Conservation (phyloP, 2,113 vertebrate species). For the Hemichromis elongatus region DNA sequence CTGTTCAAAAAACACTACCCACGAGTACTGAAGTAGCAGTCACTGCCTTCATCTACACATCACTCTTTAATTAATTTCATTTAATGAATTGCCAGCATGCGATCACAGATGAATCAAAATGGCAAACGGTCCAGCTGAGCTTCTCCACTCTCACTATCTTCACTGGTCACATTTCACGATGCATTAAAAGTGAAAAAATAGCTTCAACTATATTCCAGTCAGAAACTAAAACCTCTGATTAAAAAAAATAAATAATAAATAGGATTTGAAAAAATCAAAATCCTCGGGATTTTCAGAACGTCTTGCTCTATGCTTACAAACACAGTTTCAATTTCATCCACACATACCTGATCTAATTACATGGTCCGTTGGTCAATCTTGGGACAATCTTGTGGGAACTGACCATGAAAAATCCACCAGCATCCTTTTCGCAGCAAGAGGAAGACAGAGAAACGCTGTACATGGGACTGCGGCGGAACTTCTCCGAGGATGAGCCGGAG, state of each 20-base stretch:
- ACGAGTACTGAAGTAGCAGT: background rate
- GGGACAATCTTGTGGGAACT: constrained; percentile 22
- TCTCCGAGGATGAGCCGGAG: constrained; percentile 42
- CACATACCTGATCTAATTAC: constrained; percentile 59
- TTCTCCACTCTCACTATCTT: background rate
- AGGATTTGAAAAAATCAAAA: background rate
- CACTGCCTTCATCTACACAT: background rate
- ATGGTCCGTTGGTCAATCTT: constrained; percentile 33
- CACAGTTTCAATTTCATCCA: background rate
- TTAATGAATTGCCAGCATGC: background rate
- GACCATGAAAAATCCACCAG: constrained; percentile 15
- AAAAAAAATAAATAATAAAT: background rate
- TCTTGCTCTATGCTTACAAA: background rate
- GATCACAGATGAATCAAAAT: constrained; percentile 28
- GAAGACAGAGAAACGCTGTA: background rate
- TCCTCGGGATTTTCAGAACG: background rate
- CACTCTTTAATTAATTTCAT: background rate
- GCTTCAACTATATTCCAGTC: background rate
- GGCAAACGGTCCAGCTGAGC: constrained; percentile 16
- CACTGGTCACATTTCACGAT: background rate
- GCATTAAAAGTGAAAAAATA: background rate
- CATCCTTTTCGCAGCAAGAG: constrained; percentile 27
- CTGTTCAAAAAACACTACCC: background rate
- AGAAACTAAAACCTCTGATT: background rate
- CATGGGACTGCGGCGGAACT: constrained; percentile 45